These are phyloP conservation scores for Leptobrachium leishanense DNA, from an alignment of 2,113 vertebrate genomes.

Conservation along the genomic window DNA sequence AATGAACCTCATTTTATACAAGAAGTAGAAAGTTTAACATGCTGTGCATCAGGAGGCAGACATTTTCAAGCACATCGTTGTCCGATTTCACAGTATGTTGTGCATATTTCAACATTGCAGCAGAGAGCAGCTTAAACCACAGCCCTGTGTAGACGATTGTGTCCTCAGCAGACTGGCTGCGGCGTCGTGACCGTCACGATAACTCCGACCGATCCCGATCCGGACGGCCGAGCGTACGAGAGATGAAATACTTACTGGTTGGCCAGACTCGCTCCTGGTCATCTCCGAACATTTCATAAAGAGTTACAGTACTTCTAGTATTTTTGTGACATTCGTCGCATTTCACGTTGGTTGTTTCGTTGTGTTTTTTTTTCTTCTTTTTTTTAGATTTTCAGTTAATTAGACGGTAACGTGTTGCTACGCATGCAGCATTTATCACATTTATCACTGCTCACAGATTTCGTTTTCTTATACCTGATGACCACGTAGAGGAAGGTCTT, in stretches of 20 bases:
- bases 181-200: too few species aligned
- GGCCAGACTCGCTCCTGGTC: not conserved
- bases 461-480: too few species aligned
- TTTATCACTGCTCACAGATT: too few species aligned
- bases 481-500: not conserved
- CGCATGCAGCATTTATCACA: too few species aligned
- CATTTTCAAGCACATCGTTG: not conserved
- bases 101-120: not conserved
- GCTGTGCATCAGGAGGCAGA: conserved; percentile 4
- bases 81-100: conserved; percentile 4
- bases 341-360: too few species aligned
- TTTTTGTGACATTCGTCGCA: not conserved
- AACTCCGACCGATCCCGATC: too few species aligned
- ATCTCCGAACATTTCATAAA: not conserved
- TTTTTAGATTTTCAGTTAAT: too few species aligned
- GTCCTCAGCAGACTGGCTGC: too few species aligned
- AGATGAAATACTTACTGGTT: not conserved
- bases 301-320: not conserved
- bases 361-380: too few species aligned
- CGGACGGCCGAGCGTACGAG: not conserved
- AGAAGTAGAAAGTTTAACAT: conserved; percentile 10
- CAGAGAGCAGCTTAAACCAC: not conserved
- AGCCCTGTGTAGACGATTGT: too few species aligned
- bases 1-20: not conserved
- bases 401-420: too few species aligned